A percentile compares a stretch with the other conserved stretches of the same genome.
phyloP scores from a whole-genome alignment of 2,888 invertebrate species.

The Linnaemya tessellans region DNA sequence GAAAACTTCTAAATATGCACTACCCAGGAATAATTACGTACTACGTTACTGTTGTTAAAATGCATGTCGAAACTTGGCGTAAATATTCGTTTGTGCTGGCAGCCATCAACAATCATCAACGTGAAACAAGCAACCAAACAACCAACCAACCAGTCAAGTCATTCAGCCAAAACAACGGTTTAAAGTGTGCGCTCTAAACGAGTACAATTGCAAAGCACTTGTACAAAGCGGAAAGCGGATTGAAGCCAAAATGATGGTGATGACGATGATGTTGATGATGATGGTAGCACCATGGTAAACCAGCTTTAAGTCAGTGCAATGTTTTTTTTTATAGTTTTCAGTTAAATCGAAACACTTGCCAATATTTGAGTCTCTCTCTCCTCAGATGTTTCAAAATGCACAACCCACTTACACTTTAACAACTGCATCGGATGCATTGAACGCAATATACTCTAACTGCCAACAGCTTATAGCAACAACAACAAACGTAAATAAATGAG shows the following conservation, averaged over 20 bases:
- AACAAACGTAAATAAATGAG: not conserved
- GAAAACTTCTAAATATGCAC: slow-evolving; percentile 23
- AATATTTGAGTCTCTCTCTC: slow-evolving; percentile 51
- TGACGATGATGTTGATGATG: slow-evolving; percentile 25
- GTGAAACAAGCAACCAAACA: slow-evolving; percentile 16
- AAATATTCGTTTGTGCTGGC: slow-evolving; percentile 39
- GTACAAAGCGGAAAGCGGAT: slow-evolving; percentile 52
- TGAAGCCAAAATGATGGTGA: slow-evolving; percentile 50
- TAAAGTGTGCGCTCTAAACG: slow-evolving; percentile 48
- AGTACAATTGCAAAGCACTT: slow-evolving; percentile 48
- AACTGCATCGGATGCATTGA: slow-evolving; percentile 28
- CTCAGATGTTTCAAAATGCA: slow-evolving; percentile 47
- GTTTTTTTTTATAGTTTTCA: slow-evolving; percentile 33
- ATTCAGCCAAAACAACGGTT: slow-evolving; percentile 42
- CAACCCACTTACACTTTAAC: slow-evolving; percentile 23
- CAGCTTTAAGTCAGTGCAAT: slow-evolving; percentile 59
- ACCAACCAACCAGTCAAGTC: not conserved
- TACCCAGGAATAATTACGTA: slow-evolving; percentile 31
- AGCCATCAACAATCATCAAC: slow-evolving; percentile 51
- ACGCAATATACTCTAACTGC: slow-evolving; percentile 49
- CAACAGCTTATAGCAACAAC: slow-evolving; percentile 24
- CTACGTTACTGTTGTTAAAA: slow-evolving; percentile 25
- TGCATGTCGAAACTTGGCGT: slow-evolving; percentile 41
- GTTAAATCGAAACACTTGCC: slow-evolving; percentile 68
- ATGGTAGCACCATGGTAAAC: slow-evolving; percentile 31